Base-by-base conservation (phyloP, 2,888 invertebrate species). In the Ophion slaviceki region DNA sequence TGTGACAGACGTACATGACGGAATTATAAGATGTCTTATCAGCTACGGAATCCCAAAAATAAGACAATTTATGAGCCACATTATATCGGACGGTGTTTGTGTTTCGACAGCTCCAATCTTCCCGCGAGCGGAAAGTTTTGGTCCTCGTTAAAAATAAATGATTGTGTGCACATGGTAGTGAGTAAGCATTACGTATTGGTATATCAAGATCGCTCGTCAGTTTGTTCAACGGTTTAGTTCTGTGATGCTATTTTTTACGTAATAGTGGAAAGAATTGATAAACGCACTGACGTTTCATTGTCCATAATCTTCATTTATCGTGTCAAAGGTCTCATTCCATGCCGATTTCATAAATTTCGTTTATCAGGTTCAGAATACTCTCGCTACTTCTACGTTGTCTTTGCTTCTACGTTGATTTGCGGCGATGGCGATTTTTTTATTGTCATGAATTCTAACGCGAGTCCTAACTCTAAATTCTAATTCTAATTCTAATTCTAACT, bases 291-390 rank as follows among this genome's bases (percentile, higher is more conserved):
- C n/a, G n/a, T 62, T 78, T 17, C 10, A 47, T 47, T 8, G 28
- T 32, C n/a, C 57, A 36, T 72, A 80, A 86, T 80, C 80, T 74
- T 71, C n/a, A 28, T 61, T 28, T 17, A 67, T 24, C 61, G 74
- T 67, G 85, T 86, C 83, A 85, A 76, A 88, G 87, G 87, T 87
- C 87, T 61, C 61, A 59, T 53, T 53, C 32, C 24, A 20, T 62
- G 74, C 36, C 75, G 77, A 83, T 78, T 75, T 11, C 74, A 40
- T 32, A 11, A 59, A 28, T 59, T 59, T 40, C 28, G 28, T 78
- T 86, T 86, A 86, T 80, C 83, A 64, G 64, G 78, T 78, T 64
- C 57, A 74, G 14, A 59, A 59, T 14, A 66, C n/a, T 53, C 59
- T 68, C 17, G 20, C 24, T 6, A 24, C n/a, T 84, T 77, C 40